Conservation (phyloP, 2,888 invertebrate species). For the Parelbella ahira region DNA sequence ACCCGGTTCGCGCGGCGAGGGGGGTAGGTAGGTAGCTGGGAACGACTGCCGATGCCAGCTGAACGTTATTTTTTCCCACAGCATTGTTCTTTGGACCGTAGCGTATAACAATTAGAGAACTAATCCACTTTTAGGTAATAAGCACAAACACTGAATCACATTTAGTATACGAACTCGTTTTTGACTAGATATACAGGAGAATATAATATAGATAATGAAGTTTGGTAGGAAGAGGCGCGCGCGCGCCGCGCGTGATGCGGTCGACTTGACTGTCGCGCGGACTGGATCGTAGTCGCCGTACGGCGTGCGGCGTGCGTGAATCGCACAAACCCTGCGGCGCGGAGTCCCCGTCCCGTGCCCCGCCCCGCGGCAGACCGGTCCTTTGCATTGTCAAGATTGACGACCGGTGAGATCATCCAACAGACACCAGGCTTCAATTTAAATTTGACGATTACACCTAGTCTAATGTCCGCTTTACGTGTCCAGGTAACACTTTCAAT, state of each 20-base stretch:
- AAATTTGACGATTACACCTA: conserved; percentile 43
- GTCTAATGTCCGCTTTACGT: no score
- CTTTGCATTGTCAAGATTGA: conserved; percentile 78
- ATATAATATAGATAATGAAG: conserved; percentile 28
- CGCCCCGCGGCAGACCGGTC: conserved; percentile 60
- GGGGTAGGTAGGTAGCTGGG: conserved; percentile 76
- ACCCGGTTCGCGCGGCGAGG: conserved; percentile 73
- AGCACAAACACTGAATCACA: conserved; percentile 44
- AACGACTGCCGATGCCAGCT: conserved; percentile 79
- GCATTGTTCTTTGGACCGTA: conserved; percentile 80
- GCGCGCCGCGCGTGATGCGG: conserved; percentile 71
- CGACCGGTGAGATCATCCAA: conserved; percentile 75
- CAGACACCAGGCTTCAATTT: conserved; percentile 55
- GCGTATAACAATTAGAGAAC: conserved; percentile 47
- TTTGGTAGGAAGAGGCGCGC: conserved; percentile 51
- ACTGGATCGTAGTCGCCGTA: conserved; percentile 39
- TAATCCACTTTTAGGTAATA: conserved; percentile 35
- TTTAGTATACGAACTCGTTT: conserved; percentile 51
- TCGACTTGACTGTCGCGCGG: conserved; percentile 63
- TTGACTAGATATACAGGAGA: conserved; percentile 54
- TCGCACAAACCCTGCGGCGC: conserved; percentile 70
- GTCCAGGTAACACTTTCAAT: no score
- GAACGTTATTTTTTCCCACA: conserved; percentile 82
- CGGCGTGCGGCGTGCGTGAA: conserved; percentile 58
- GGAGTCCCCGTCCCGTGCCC: conserved; percentile 54